Evolutionary conservation across 64 coral and sea anemone species (phyloP).

Genomic region (Montipora cactus): DNA sequence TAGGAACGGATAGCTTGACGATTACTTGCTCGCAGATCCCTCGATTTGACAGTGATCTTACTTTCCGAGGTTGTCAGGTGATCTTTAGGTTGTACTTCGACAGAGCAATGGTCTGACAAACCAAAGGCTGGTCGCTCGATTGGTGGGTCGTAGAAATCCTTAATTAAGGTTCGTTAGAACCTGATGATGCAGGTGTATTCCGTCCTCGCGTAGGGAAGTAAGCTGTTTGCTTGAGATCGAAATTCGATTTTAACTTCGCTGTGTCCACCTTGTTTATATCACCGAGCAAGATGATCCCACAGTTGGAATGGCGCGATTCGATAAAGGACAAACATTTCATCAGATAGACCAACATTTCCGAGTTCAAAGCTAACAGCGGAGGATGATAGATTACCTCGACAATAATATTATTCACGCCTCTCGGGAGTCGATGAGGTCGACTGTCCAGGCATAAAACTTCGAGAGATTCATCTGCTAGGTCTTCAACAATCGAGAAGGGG

Average conservation of each 20-base stretch:
- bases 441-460: background rate
- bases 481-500: background rate
- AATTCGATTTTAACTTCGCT: conserved; percentile 33
- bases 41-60: conserved; percentile 18
- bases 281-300: conserved; percentile 27
- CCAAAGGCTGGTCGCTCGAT: background rate
- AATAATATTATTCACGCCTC: conserved; percentile 22
- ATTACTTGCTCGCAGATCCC: conserved; percentile 25
- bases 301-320: conserved; percentile 22
- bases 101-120: background rate
- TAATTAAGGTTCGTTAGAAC: no score
- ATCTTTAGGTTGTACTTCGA: conserved; percentile 39
- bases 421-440: conserved; percentile 29
- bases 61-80: background rate
- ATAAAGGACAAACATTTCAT: conserved; percentile 17
- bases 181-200: conserved; percentile 7
- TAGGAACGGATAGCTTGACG: conserved; percentile 35
- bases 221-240: conserved; percentile 48
- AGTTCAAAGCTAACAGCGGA: background rate
- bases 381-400: conserved; percentile 10
- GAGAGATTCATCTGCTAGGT: background rate
- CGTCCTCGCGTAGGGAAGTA: background rate
- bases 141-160: conserved; percentile 12
- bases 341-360: conserved; percentile 50
- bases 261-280: conserved; percentile 36